These are phyloP conservation scores for Edolisoma coerulescens DNA, from an alignment of 2,113 vertebrate species.

Conservation along the genomic window DNA sequence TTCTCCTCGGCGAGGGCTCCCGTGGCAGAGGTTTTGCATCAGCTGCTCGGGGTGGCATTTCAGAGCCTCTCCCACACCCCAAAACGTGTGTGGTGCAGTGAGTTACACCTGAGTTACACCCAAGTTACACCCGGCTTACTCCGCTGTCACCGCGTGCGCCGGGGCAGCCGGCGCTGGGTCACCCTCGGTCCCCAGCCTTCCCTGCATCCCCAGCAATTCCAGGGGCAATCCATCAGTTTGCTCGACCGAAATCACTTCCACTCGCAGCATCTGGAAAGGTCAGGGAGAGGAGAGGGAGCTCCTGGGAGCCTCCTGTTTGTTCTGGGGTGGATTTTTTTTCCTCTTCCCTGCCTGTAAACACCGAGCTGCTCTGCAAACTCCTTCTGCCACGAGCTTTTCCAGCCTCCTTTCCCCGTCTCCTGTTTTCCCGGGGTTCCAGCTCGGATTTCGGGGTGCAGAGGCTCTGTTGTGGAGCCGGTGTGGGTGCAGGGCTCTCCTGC, in stretches of 20 bases:
- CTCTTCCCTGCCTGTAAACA: neutral
- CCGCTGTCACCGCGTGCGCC: accelerated
- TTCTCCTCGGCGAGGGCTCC: accelerated
- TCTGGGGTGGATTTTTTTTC: neutral
- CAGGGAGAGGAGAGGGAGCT: neutral
- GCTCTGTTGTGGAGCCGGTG: accelerated
- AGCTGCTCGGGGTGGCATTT: neutral
- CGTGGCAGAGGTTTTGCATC: neutral
- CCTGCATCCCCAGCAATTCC: neutral
- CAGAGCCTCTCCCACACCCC: neutral
- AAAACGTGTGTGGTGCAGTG: accelerated
- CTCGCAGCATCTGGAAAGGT: neutral
- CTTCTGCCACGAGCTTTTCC: neutral
- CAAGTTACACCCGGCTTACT: neutral
- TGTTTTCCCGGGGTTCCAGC: neutral
- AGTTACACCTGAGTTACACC: neutral
- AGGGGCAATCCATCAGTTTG: neutral
- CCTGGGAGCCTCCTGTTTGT: neutral
- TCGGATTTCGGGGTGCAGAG: neutral
- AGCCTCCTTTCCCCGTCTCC: neutral
- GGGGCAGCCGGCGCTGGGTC: accelerated
- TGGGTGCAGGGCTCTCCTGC: neutral
- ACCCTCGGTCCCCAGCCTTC: neutral
- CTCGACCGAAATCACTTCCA: neutral
- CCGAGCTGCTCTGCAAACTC: neutral